These are phyloP conservation scores for Tubiluchus corallicola DNA, from an alignment of 2,888 invertebrate species.

Conservation along the genomic window DNA sequence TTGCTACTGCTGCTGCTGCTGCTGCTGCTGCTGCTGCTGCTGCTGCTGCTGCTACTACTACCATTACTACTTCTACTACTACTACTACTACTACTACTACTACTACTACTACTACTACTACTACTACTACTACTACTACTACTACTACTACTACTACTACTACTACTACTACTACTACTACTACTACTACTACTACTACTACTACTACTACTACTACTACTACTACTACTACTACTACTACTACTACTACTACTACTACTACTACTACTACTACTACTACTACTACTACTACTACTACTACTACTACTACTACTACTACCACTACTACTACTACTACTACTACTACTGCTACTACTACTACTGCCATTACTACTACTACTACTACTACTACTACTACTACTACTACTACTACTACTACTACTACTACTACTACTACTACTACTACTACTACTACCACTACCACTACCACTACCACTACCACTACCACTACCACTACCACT, in stretches of 20 bases:
- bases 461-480: background rate
- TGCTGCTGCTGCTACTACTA: slow-evolving; percentile 3
- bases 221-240: slow-evolving; percentile 3
- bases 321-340: slow-evolving; percentile 3
- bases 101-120: slow-evolving; percentile 3
- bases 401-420: slow-evolving; percentile 3
- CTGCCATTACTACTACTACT: slow-evolving; percentile 3
- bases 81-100: slow-evolving; percentile 3
- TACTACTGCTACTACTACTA: slow-evolving; percentile 3
- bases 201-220: slow-evolving; percentile 3
- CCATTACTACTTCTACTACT: slow-evolving; percentile 1
- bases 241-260: slow-evolving; percentile 3
- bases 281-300: slow-evolving; percentile 3
- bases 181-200: slow-evolving; percentile 3
- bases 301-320: slow-evolving; percentile 3
- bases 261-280: slow-evolving; percentile 3
- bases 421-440: slow-evolving; percentile 3
- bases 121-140: slow-evolving; percentile 3
- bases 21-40: slow-evolving; percentile 3
- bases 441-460: slow-evolving; percentile 3
- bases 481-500: slow-evolving; percentile 3
- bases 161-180: slow-evolving; percentile 3
- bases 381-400: slow-evolving; percentile 3
- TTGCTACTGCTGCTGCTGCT: slow-evolving; percentile 3
- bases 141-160: slow-evolving; percentile 3